These are phyloP conservation scores for Melangyna quadrimaculata DNA, from an alignment of 2,888 invertebrate genomes.

Conservation along the genomic window DNA sequence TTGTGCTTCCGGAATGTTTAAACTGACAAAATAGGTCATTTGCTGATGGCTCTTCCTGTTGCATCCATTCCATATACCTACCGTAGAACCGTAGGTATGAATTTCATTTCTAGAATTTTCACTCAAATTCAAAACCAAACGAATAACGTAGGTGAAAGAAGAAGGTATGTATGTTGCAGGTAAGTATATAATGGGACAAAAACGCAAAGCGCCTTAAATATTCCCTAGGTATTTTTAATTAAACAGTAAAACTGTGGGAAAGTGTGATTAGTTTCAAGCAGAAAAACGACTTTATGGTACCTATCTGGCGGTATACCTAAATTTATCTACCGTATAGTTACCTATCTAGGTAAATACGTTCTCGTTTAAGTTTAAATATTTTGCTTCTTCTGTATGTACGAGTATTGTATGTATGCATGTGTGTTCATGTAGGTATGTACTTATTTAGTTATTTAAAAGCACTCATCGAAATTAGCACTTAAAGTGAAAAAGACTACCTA, in stretches of 20 bases:
- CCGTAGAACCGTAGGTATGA: not conserved
- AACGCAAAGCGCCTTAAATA: slow-evolving; percentile 19
- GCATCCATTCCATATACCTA: too few relatives aligned
- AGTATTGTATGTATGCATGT: too few relatives aligned
- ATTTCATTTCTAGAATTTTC: slow-evolving; percentile 34
- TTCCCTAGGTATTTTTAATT: slow-evolving; percentile 39
- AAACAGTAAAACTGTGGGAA: slow-evolving; percentile 33
- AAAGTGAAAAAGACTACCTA: slow-evolving; percentile 27
- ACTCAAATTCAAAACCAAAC: not conserved
- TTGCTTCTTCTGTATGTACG: slow-evolving; percentile 1
- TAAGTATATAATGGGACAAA: not conserved
- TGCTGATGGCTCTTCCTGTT: slow-evolving; percentile 56
- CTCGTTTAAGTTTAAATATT: slow-evolving; percentile 38
- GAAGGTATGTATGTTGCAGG: too few relatives aligned
- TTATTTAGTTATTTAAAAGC: slow-evolving; percentile 40
- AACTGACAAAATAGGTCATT: slow-evolving; percentile 43
- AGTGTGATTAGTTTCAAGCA: slow-evolving; percentile 35
- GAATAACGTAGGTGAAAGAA: not conserved
- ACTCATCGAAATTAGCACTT: slow-evolving; percentile 49
- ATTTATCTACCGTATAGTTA: not conserved
- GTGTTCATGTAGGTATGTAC: not conserved
- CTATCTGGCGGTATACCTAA: not conserved
- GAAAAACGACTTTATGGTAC: not conserved
- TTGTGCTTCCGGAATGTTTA: slow-evolving; percentile 25
- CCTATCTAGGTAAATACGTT: not conserved